These are phyloP conservation scores for Ochropacha duplaris DNA, from an alignment of 2,888 invertebrate genomes.

Conservation along the genomic window DNA sequence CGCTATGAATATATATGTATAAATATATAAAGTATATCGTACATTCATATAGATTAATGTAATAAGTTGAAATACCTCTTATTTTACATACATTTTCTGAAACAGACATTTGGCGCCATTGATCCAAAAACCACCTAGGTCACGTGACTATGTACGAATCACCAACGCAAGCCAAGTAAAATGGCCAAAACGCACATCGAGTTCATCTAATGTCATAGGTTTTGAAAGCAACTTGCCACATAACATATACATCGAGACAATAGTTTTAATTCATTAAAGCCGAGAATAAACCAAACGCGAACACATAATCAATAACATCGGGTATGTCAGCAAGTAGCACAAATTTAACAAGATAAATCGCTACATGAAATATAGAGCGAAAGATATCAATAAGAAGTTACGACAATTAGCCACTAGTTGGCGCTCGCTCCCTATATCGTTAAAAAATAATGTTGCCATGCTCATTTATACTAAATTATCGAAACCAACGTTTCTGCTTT, in stretches of 20 bases:
- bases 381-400: slow-evolving; percentile 80
- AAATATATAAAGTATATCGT: slow-evolving; percentile 34
- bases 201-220: slow-evolving; percentile 79
- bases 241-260: slow-evolving; percentile 72
- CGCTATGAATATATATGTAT: slow-evolving; percentile 38
- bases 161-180: slow-evolving; percentile 83
- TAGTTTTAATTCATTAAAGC: slow-evolving; percentile 51
- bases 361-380: slow-evolving; percentile 69
- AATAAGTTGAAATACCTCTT: slow-evolving; percentile 42
- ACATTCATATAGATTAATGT: slow-evolving; percentile 37
- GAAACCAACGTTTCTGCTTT: too few relatives aligned
- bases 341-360: slow-evolving; percentile 70
- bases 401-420: slow-evolving; percentile 64
- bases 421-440: slow-evolving; percentile 38
- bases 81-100: slow-evolving; percentile 78
- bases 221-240: slow-evolving; percentile 72
- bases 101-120: slow-evolving; percentile 82
- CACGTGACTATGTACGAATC: slow-evolving; percentile 83
- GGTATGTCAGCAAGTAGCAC: slow-evolving; percentile 67
- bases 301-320: slow-evolving; percentile 66
- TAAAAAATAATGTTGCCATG: not conserved
- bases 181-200: slow-evolving; percentile 83
- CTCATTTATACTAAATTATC: too few relatives aligned
- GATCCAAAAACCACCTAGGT: slow-evolving; percentile 79
- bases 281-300: slow-evolving; percentile 60